Percentiles rank a stretch among this genome's conserved stretches.
Conservation (phyloP, 2,888 invertebrate species). For the Keiferia lycopersicella region DNA sequence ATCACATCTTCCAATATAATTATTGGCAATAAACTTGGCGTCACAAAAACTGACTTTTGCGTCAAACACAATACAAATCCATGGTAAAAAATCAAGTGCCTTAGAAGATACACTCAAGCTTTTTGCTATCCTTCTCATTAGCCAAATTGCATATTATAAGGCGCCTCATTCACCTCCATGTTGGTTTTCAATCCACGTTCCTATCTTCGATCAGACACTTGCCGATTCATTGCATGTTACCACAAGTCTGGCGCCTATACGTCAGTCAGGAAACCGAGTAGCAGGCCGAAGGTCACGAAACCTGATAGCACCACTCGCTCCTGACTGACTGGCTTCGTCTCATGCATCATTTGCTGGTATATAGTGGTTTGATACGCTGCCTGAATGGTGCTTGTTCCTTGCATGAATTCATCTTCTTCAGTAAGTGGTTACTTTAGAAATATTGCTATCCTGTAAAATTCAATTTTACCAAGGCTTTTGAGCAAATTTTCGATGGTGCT, state of each 20-base stretch:
- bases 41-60: neutral
- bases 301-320: slow-evolving; percentile 69
- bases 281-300: slow-evolving; percentile 74
- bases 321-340: slow-evolving; percentile 51
- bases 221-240: slow-evolving; percentile 20
- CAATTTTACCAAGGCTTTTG: no score
- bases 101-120: neutral
- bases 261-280: slow-evolving; percentile 75
- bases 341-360: slow-evolving; percentile 42
- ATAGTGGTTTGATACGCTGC: slow-evolving; percentile 5
- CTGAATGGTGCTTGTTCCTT: neutral
- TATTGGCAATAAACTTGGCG: neutral
- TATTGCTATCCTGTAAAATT: no score
- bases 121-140: neutral
- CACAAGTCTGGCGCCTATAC: slow-evolving; percentile 51
- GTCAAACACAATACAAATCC: neutral
- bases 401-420: slow-evolving; percentile 7
- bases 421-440: neutral
- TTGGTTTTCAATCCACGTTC: slow-evolving; percentile 11
- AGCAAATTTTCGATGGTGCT: no score
- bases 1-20: neutral
- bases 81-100: neutral
- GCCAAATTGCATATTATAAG: neutral
- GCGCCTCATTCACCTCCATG: neutral
- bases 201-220: slow-evolving; percentile 25